Evolutionary conservation across 2,797 vertebrate species (phyloP).

Genomic region (Lemur catta): DNA sequence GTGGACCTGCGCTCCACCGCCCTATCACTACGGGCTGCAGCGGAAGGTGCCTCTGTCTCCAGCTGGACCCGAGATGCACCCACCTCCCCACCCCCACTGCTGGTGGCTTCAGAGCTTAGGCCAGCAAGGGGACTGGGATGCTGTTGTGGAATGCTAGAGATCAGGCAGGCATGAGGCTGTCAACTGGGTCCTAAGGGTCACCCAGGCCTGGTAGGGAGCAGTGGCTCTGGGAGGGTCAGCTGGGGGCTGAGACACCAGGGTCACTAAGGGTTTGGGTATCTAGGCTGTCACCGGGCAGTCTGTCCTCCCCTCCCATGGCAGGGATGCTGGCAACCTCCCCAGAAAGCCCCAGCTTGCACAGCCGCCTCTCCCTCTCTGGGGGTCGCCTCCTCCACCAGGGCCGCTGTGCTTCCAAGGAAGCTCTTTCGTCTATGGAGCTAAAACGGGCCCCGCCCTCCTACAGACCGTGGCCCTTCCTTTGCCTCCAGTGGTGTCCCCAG

Average conservation of each 20-base stretch:
- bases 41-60: background rate
- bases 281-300: background rate
- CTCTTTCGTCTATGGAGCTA: background rate
- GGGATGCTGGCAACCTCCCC: background rate
- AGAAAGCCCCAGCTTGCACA: background rate
- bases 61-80: background rate
- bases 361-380: background rate
- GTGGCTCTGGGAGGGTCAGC: background rate
- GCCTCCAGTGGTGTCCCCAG: background rate
- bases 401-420: background rate
- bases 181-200: background rate
- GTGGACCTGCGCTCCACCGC: background rate
- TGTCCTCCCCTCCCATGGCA: background rate
- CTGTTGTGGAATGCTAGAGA: background rate
- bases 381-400: background rate
- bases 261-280: background rate
- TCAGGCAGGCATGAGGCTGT: background rate
- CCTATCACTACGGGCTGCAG: background rate
- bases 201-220: background rate
- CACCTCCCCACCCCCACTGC: background rate
- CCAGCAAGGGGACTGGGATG: background rate
- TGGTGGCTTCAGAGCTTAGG: background rate
- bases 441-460: background rate
- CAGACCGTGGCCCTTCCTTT: background rate
- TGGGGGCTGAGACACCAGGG: background rate